Evolutionary conservation across 2,797 vertebrate species (phyloP).

Genomic region (Sebastes minor): DNA sequence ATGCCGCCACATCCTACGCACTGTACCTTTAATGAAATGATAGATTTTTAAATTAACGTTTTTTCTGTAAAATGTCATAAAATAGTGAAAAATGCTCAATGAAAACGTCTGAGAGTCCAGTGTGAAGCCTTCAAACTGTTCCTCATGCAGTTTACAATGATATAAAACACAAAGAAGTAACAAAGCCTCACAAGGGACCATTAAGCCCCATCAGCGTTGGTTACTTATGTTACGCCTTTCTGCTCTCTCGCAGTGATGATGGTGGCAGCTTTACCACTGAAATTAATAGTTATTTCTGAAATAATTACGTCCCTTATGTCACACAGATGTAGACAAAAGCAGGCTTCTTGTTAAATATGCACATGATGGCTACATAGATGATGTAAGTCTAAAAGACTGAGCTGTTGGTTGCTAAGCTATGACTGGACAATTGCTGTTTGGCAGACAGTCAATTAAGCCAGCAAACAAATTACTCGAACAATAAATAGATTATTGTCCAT

Average conservation of each 20-base stretch:
- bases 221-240: background rate
- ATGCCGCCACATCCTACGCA: too few relatives aligned
- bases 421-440: background rate
- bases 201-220: background rate
- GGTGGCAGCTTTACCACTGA: background rate
- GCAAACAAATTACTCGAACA: background rate
- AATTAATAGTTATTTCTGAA: background rate
- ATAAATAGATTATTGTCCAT: background rate
- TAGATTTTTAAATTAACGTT: background rate
- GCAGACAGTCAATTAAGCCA: background rate
- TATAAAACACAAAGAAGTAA: background rate
- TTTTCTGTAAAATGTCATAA: background rate
- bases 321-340: background rate
- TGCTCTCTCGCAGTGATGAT: background rate
- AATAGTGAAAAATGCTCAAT: background rate
- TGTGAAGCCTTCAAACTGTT: background rate
- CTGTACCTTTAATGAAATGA: background rate
- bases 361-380: background rate
- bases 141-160: background rate
- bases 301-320: background rate
- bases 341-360: background rate
- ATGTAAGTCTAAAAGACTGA: background rate
- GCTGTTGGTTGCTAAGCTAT: background rate
- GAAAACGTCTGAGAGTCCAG: background rate
- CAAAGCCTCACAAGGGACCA: background rate